Conservation (phyloP, 2,113 vertebrate species). For the Ptilonorhynchus violaceus region DNA sequence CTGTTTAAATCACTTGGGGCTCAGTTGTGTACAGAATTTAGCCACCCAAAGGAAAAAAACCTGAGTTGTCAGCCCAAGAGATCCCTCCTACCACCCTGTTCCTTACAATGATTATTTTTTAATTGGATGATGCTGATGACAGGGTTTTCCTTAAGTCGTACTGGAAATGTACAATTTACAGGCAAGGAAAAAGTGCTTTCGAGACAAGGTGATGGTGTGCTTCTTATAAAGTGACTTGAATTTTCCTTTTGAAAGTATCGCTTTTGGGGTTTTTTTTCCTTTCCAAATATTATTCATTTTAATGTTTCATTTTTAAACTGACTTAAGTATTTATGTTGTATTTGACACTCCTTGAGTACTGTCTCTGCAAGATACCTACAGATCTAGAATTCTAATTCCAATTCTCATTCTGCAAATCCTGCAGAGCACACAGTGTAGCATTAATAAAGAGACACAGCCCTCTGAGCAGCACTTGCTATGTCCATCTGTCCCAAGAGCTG, state of each 20-base stretch:
- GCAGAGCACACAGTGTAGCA: background rate
- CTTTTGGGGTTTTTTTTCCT: background rate
- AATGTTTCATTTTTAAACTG: background rate
- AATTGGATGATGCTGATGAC: background rate
- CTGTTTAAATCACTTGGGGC: background rate
- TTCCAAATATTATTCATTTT: background rate
- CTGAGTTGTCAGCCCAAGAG: background rate
- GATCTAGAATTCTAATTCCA: background rate
- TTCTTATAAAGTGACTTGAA: background rate
- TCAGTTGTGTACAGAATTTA: background rate
- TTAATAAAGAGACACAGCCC: background rate
- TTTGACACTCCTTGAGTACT: background rate
- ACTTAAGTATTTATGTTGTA: background rate
- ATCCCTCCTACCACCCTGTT: background rate
- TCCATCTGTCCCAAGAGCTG: background rate
- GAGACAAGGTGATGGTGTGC: background rate
- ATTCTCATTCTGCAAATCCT: background rate
- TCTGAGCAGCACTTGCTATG: background rate
- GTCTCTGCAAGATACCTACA: background rate
- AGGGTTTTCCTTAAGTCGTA: background rate
- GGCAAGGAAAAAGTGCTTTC: background rate
- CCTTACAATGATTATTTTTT: background rate
- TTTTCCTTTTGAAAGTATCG: background rate
- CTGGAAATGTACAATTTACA: background rate
- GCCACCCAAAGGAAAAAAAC: background rate